These are phyloP conservation scores for Ametastegia equiseti DNA, from an alignment of 2,888 invertebrate genomes.

Conservation along the genomic window DNA sequence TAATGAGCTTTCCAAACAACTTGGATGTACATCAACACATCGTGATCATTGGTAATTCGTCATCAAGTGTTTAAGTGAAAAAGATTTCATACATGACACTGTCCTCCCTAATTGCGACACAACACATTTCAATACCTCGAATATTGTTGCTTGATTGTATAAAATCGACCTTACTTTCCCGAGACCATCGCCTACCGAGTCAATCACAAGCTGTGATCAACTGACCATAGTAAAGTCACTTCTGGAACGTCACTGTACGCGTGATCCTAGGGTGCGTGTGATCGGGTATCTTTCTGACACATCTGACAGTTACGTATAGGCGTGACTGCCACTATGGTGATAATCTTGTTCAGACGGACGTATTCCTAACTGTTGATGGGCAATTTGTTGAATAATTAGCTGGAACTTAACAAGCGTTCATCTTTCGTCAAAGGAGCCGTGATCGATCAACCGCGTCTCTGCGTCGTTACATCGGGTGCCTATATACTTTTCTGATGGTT, in stretches of 20 bases:
- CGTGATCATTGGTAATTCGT: too few relatives aligned
- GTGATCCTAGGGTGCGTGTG: neutral
- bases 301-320: neutral
- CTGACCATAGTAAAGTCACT: neutral
- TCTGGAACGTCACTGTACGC: neutral
- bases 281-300: neutral
- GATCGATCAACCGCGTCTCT: neutral
- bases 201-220: neutral
- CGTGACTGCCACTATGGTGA: constrained; percentile 9
- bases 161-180: neutral
- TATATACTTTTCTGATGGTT: neutral
- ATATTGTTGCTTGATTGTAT: neutral
- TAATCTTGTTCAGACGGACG: neutral
- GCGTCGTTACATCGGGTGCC: neutral
- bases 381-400: neutral
- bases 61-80: too few relatives aligned
- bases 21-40: too few relatives aligned
- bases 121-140: neutral
- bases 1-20: too few relatives aligned
- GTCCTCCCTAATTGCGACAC: too few relatives aligned
- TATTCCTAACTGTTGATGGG: neutral
- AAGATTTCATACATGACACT: too few relatives aligned
- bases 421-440: too few relatives aligned
- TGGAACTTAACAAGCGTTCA: neutral
- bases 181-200: neutral